These are phyloP conservation scores for Dromius quadrimaculatus DNA, from an alignment of 2,888 invertebrate genomes.

Conservation along the genomic window DNA sequence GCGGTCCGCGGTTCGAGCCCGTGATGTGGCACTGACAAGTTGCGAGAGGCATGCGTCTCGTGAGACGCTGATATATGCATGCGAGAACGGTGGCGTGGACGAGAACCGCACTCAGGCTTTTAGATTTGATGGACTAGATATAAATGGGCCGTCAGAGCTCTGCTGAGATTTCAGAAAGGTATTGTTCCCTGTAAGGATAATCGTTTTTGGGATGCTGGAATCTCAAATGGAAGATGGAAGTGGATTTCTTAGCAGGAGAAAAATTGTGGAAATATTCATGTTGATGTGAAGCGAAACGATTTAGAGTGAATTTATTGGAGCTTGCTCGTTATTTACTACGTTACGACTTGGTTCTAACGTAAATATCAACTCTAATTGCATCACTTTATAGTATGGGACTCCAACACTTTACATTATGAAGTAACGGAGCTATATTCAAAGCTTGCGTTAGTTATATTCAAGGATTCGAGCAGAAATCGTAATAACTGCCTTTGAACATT, in stretches of 20 bases:
- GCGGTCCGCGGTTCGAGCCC: conserved; percentile 3
- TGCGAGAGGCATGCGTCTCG: conserved; percentile 12
- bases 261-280: neutral
- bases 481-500: too few species aligned
- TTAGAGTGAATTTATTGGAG: too few species aligned
- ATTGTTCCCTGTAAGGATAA: conserved; percentile 30
- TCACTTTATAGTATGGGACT: too few species aligned
- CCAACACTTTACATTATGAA: too few species aligned
- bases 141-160: conserved; percentile 34
- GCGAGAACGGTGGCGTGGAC: neutral
- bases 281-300: too few species aligned
- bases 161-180: conserved; percentile 21
- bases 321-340: too few species aligned
- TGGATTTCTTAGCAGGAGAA: neutral
- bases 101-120: conserved; percentile 22
- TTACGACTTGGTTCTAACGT: too few species aligned
- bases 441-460: too few species aligned
- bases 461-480: too few species aligned
- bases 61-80: conserved; percentile 40
- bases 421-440: too few species aligned
- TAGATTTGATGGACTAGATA: conserved; percentile 46
- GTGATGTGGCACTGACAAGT: conserved; percentile 41
- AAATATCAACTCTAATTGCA: too few species aligned
- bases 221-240: conserved; percentile 16
- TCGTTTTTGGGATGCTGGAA: conserved; percentile 20